A percentile compares a stretch with the other conserved stretches of the same genome.
These are phyloP conservation scores for Capromys pilorides DNA, from an alignment of 2,797 vertebrate species.

Conservation along the genomic window DNA sequence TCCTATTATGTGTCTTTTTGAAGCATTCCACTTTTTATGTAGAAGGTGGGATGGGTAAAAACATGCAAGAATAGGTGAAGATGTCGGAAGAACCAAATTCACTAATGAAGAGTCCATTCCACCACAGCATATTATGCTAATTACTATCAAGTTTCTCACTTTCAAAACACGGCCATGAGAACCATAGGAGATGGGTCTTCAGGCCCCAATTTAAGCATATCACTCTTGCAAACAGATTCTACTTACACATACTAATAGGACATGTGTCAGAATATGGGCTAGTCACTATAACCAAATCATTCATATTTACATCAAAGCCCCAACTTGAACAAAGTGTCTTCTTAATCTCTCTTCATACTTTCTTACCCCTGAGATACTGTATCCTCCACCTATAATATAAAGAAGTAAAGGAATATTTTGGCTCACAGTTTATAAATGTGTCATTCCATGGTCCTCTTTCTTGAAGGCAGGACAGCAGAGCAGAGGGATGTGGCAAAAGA, in stretches of 20 bases:
- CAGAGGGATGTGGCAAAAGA: not conserved
- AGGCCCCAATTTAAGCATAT: not conserved
- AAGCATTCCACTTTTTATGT: not conserved
- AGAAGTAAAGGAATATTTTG: not conserved
- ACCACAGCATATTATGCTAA: not conserved
- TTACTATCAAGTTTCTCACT: not conserved
- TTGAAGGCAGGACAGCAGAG: not conserved
- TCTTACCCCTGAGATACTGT: not conserved
- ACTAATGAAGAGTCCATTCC: not conserved
- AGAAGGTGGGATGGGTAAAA: not conserved
- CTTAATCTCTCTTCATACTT: not conserved
- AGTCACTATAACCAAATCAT: not conserved
- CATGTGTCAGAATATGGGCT: not conserved
- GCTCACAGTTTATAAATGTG: not conserved
- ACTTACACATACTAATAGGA: not conserved
- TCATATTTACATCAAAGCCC: constrained; percentile 44
- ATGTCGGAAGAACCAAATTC: not conserved
- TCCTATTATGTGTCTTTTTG: not conserved
- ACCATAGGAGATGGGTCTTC: not conserved
- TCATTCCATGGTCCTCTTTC: not conserved
- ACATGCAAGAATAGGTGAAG: not conserved
- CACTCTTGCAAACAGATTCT: not conserved
- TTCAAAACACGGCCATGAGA: not conserved
- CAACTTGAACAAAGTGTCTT: no score
- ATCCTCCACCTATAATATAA: not conserved